Evolutionary conservation across 2,113 vertebrate species (phyloP).

Genomic region (Oenanthe melanoleuca): DNA sequence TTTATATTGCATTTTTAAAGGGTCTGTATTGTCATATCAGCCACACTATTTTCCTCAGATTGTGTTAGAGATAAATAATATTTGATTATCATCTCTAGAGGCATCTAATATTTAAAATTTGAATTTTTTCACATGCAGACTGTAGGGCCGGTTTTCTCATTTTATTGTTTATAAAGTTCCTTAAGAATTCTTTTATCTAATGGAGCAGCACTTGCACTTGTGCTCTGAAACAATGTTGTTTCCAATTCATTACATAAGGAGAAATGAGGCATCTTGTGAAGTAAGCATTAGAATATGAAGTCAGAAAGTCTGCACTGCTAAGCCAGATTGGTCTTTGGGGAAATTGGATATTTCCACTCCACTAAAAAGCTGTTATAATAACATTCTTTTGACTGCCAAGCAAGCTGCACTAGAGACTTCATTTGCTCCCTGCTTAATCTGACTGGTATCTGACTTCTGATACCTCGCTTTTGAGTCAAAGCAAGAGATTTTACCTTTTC

Average conservation of each 20-base stretch:
- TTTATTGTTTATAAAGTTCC: background rate
- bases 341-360: constrained; percentile 2
- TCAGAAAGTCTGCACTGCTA: background rate
- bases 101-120: background rate
- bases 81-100: background rate
- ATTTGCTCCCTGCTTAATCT: background rate
- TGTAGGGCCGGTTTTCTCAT: background rate
- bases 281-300: background rate
- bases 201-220: background rate
- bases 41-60: background rate
- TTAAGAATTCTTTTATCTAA: constrained; percentile 12
- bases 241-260: constrained; percentile 8
- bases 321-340: background rate
- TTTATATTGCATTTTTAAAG: background rate
- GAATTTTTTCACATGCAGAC: background rate
- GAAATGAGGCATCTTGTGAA: constrained; percentile 38
- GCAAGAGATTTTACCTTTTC: background rate
- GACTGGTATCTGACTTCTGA: background rate
- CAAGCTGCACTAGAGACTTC: background rate
- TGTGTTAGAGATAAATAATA: background rate
- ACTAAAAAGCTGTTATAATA: constrained; percentile 18
- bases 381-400: background rate
- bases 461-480: background rate
- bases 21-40: background rate
- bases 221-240: background rate